Base-by-base conservation (phyloP, 2,113 vertebrate genomes). In the Syrrhaptes paradoxus region DNA sequence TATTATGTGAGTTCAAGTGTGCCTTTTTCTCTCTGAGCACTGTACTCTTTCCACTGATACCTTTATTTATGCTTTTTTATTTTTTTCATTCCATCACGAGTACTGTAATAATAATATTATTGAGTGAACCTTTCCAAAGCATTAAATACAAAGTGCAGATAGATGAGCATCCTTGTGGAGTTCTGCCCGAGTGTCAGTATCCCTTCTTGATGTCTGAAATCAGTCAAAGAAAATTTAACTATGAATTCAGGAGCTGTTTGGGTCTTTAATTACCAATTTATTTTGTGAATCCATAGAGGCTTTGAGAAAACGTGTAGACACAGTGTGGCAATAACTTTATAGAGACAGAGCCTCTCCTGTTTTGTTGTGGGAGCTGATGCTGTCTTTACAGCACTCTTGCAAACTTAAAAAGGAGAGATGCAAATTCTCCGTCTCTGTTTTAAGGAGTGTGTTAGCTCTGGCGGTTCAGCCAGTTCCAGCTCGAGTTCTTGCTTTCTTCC, bases 141-240 rank as follows among this genome's bases (percentile, higher is more conserved):
- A 2, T 68, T 38, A 59, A 55, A 71, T 28, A 31, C 20, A 5
- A 41, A 55, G 25, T 31, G 11, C 34, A 36, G 32, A 46, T 31
- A 59, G n/a, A 15, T 31, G 28, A 45, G 4, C 17, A 46, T 32
- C 43, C 17, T 26, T 20, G 26, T 38, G 38, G 32, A 52, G 57
- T 7, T 55, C 5, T 32, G 26, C 32, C 21, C 38, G 25, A 20
- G 17, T 14, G 3, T 20, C 49, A 34, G 0, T 12, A 49, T 4
- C 31, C 17, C 26, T 68, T 31, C 45, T 4, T 7, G 17, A 17
- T 17, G 13, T 28, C 31, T 62, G 48, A 90, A 63, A 71, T 36
- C 1, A 54, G 3, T 18, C 26, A 14, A 0, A 43, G 24, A 67
- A 62, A 29, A 52, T 32, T 36, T 34, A 17, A 3, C 41, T 43